Percentiles rank a stretch among this genome's conserved stretches.
These are phyloP conservation scores for Cephalopachus bancanus DNA, from an alignment of 2,797 vertebrate genomes.

Conservation along the genomic window DNA sequence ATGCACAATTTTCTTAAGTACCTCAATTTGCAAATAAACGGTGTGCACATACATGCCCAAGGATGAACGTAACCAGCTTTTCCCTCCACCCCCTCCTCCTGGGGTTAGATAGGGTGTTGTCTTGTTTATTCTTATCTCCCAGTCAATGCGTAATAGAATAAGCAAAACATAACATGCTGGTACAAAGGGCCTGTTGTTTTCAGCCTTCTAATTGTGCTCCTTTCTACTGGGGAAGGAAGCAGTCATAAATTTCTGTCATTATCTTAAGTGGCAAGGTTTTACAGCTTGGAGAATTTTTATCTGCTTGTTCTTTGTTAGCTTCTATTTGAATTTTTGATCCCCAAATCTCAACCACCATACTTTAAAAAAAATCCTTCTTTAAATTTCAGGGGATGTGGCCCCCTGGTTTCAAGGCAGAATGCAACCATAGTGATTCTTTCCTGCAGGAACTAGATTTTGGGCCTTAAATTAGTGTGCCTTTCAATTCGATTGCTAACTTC, in stretches of 20 bases:
- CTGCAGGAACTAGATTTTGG: background rate
- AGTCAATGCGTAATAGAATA: conserved; percentile 81
- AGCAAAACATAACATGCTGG: conserved; percentile 82
- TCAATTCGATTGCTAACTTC: background rate
- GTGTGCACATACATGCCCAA: conserved; percentile 74
- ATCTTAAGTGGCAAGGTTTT: conserved; percentile 83
- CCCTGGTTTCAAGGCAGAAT: conserved; percentile 34
- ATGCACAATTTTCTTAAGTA: conserved; percentile 78
- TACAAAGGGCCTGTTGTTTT: conserved; percentile 83
- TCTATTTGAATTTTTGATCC: conserved; percentile 75
- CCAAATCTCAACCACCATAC: background rate
- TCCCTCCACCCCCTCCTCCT: conserved; percentile 69
- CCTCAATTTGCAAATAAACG: conserved; percentile 77
- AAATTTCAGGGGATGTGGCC: conserved; percentile 46
- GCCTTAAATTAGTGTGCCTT: conserved; percentile 53
- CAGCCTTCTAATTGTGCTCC: conserved; percentile 81
- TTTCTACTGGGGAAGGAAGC: conserved; percentile 82
- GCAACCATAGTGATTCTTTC: conserved; percentile 44
- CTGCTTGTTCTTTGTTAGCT: conserved; percentile 79
- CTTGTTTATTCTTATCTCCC: conserved; percentile 85
- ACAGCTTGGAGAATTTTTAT: conserved; percentile 78
- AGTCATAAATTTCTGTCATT: conserved; percentile 85
- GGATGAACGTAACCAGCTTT: conserved; percentile 65
- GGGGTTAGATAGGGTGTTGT: conserved; percentile 81
- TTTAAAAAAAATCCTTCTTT: conserved; percentile 53